Evolutionary conservation across 1,140 invertebrate genomes (phyloP), one percentile per base, ranked within the genome.

Genomic region (Ceratosolen fusciceps): DNA sequence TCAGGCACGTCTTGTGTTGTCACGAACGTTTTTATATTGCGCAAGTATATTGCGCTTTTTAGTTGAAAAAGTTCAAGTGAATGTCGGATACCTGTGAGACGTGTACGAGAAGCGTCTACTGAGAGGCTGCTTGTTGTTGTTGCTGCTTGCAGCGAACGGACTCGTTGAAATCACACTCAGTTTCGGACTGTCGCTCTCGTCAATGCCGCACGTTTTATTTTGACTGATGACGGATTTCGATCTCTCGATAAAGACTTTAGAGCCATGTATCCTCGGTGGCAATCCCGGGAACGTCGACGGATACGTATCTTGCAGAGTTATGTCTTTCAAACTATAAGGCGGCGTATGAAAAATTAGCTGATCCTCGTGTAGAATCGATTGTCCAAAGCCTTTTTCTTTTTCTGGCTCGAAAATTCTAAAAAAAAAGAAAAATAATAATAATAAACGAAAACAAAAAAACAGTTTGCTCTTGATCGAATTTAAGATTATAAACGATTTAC

Each of bases 331-430:
- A 82, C 95, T 95, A 83, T 97, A 97, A 0, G 96, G 96, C 0
- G 96, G 95, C 0, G 96, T 96, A 80, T 97, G 95, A 87, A 98
- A 98, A 37, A 99, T 94, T n/a, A 98, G 90, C 86, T 96, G 95
- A 54, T 94, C 94, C 68, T 95, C 93, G 85, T 98, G 95, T 14
- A 99, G 90, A 83, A 99, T 94, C 86, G 97, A 98, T 87, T 99
- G 97, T 3, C 97, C 98, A 88, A 97, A 99, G 0, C 96, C 96
- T 82, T 93, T 93, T 88, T 95, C 94, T 84, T 92, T 92, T 31
- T 92, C 93, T 24, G 91, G 86, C 62, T 93, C 92, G 81, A 93
- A 92, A n/a, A 94, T 92, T 83, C 93, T 92, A 62, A 88, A 73
- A 34, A 2, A 56, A 37, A n/a, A 87, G 85, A 83, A 83, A 62